Evolutionary conservation across 2,113 vertebrate genomes (phyloP), one percentile per base, ranked within the genome.

Genomic region (Paralichthys olivaceus): DNA sequence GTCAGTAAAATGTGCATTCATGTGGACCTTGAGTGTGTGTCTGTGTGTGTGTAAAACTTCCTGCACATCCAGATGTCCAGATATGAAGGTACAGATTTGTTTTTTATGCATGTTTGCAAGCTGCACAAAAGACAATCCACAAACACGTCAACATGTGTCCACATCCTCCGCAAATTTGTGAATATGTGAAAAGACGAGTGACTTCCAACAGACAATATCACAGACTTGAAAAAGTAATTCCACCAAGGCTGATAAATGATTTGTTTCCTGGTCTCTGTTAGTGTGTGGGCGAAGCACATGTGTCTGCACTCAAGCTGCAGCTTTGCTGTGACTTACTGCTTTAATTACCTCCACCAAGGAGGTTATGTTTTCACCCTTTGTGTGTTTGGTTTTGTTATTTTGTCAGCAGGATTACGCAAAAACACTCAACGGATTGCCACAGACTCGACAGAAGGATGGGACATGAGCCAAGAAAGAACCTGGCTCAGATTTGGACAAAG

Each of bases 1-100:
- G 79, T 69, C 58, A 69, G 73, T 57, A 83, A 64, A 73, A 74
- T 61, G 79, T 72, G 78, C 69, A 29, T 63, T 81, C 62, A 53
- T 72, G 57, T 73, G 79, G 70, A 74, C 64, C 32, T 25, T 49
- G 51, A 8, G 20, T n/a, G 29, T n/a, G 53, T 59, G 15, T 22
- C 34, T 14, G 12, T 2, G 45, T 51, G 19, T 58, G 45, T 45
- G 15, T 4, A 59, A 1, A 83, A 43, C 22, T 55, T 45, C 17
- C 43, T 2, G 29, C 0, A 2, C 7, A n/a, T 43, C 5, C 32
- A 22, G 15, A 70, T 63, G 47, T 29, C 7, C 19, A 51, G 7
- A 40, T 2, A 20, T 56, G 25, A 70, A 29, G 61, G 15, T 20
- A 49, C 9, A 4, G 1, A 54, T 55, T 3, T 26, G 14, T 62